Percentiles rank a stretch among this genome's conserved stretches.
Conservation (phyloP, 2,888 invertebrate species). For the Cordilura impudica region DNA sequence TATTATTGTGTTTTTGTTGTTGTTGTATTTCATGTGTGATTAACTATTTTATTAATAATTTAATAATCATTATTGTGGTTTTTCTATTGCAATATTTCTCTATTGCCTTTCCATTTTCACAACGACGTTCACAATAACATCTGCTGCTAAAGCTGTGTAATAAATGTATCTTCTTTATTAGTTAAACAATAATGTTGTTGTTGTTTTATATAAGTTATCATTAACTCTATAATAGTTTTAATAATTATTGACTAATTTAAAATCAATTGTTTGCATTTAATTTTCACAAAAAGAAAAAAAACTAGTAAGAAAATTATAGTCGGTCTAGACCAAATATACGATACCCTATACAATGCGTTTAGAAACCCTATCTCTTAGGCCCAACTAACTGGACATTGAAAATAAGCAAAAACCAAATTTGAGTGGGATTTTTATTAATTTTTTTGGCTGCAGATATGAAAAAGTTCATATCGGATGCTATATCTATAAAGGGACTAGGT, state of each 20-base stretch:
- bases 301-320: too few relatives aligned
- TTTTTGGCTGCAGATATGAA: too few relatives aligned
- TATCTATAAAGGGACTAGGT: too few relatives aligned
- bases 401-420: too few relatives aligned
- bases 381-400: too few relatives aligned
- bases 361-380: too few relatives aligned
- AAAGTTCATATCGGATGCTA: too few relatives aligned
- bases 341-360: too few relatives aligned
- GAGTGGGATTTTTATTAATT: too few relatives aligned
- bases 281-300: slow-evolving; percentile 33
- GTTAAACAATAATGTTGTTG: background rate
- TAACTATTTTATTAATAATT: slow-evolving; percentile 56
- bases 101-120: background rate
- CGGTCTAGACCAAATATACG: too few relatives aligned
- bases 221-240: slow-evolving; percentile 49
- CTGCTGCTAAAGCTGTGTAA: background rate
- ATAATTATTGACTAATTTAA: slow-evolving; percentile 61
- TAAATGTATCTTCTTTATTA: background rate
- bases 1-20: too few relatives aligned
- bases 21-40: slow-evolving; percentile 18
- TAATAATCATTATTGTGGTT: slow-evolving; percentile 55
- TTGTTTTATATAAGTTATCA: slow-evolving; percentile 39
- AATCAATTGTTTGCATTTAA: slow-evolving; percentile 54
- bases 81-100: slow-evolving; percentile 32
- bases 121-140: background rate